phyloP scores from a whole-genome alignment of 2,113 vertebrate genomes.

The Connochaetes taurinus region DNA sequence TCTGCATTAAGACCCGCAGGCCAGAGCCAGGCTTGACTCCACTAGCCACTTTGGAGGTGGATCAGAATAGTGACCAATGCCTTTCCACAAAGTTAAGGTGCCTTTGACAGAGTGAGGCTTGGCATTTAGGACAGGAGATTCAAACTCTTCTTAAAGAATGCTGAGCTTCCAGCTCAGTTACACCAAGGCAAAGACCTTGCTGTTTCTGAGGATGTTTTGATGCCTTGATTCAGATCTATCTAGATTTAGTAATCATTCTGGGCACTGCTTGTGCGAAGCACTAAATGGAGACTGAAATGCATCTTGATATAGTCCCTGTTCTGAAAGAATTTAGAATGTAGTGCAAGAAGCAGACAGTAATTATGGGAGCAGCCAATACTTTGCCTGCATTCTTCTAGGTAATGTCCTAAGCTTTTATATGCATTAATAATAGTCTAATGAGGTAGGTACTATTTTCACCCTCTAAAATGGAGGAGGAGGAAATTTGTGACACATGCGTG shows the following conservation, averaged over 20 bases:
- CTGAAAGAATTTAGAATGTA: slow-evolving; percentile 6
- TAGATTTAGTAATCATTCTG: slow-evolving; percentile 24
- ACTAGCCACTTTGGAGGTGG: background rate
- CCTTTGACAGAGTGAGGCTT: background rate
- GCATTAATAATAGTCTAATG: background rate
- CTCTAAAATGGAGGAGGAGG: background rate
- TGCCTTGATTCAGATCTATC: slow-evolving; percentile 11
- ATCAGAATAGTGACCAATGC: background rate
- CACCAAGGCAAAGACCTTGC: background rate
- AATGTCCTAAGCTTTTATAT: slow-evolving; percentile 27
- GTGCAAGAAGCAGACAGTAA: background rate
- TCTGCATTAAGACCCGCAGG: background rate
- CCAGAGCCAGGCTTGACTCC: background rate
- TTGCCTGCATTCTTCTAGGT: background rate
- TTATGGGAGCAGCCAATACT: background rate
- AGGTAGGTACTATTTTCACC: background rate
- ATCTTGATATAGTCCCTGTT: background rate
- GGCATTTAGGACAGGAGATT: slow-evolving; percentile 6
- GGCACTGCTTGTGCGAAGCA: background rate
- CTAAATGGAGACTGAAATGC: background rate
- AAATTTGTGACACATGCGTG: background rate
- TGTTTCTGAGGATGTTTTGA: background rate
- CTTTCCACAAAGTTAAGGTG: slow-evolving; percentile 10
- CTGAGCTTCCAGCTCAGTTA: background rate
- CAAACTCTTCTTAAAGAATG: background rate